Percentiles rank a stretch among this genome's conserved stretches.
Evolutionary conservation across 2,113 vertebrate species (phyloP).

Genomic region (Pteropus alecto): DNA sequence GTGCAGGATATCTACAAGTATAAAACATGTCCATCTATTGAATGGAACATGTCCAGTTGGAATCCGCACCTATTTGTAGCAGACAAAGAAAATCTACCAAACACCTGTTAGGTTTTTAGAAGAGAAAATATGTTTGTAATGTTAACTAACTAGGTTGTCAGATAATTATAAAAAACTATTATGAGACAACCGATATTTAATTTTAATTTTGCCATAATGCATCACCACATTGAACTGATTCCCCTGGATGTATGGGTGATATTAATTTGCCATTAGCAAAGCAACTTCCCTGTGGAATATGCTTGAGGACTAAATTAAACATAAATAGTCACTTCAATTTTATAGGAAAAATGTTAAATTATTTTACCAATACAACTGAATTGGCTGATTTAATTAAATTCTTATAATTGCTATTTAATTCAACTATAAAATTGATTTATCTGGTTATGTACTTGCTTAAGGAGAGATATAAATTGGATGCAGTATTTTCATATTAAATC

Average conservation of each 20-base stretch:
- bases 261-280: not conserved
- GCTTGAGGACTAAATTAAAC: not conserved
- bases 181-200: conserved; percentile 44
- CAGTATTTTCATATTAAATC: not conserved
- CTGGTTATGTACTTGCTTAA: not conserved
- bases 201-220: conserved; percentile 6
- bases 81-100: conserved; percentile 79
- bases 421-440: not conserved
- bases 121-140: conserved; percentile 45
- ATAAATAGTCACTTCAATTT: not conserved
- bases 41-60: conserved; percentile 72
- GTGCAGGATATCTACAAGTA: conserved; percentile 29
- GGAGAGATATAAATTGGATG: not conserved
- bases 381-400: not conserved
- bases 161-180: conserved; percentile 48
- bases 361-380: not conserved
- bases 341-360: not conserved
- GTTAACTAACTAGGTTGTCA: conserved; percentile 64
- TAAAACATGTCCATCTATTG: conserved; percentile 17
- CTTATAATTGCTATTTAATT: not conserved
- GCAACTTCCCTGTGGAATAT: not conserved
- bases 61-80: conserved; percentile 51
- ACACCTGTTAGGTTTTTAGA: conserved; percentile 76
- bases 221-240: not conserved
- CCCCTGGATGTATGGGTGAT: not conserved